Evolutionary conservation across 2,888 invertebrate genomes (phyloP), one percentile per base, ranked within the genome.

Genomic region (Leptura quadrifasciata): DNA sequence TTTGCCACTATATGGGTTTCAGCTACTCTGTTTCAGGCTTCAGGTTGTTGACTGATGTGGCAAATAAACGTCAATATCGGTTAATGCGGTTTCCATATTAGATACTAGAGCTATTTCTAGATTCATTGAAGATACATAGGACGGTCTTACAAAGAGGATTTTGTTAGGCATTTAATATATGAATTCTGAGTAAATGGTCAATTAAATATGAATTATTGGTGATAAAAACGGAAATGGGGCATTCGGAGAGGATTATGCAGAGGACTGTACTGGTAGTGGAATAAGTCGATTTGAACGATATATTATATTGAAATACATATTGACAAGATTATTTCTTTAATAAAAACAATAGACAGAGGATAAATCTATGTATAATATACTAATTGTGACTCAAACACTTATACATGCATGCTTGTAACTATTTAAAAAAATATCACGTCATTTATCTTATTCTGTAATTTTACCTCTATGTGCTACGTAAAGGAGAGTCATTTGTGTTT

Each of bases 21-120:
- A 18, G 54, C 54, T 54, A 12, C 57, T 57, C 55, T 12, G 21
- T 57, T 57, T 20, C 57, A 57, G 57, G 57, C 57, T 15, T 57
- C 57, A 21, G 57, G 57, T 21, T 57, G 21, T 57, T 57, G 57
- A 12, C 18, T 57, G 21, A 57, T 21, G 57, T 57, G 57, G 57
- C 21, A 18, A 57, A 57, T 57, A 18, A 57, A 57, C 57, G 57
- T 57, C 57, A 57, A 57, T 57, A 18, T 57, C 10, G 57, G 57
- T 12, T 57, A 57, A 57, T 57, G 20, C 15, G 57, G 57, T 57
- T 21, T 20, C 57, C 57, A 57, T 57, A 57, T 57, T 57, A 54
- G 54, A 54, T 18, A 18, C 1, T 18, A 39, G 10, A 10, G 47
- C n/a, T n/a, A 47, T 47, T n/a, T 47, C n/a, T 47, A n/a, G 47